Percentiles rank a stretch among this genome's conserved stretches.
Conservation (phyloP, 2,113 vertebrate genomes). For the Dascyllus trimaculatus region DNA sequence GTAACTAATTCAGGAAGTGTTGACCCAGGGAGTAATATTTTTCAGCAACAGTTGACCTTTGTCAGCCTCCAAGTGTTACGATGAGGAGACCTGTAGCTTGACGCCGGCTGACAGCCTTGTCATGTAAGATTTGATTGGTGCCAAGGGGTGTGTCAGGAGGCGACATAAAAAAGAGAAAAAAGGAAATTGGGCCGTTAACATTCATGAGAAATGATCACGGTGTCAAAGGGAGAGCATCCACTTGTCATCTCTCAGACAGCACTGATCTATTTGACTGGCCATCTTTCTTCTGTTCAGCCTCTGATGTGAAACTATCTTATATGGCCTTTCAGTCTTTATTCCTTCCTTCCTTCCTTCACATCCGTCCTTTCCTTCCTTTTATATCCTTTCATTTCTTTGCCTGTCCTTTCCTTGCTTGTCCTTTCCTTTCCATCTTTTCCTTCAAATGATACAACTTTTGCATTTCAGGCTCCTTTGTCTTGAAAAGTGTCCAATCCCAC, state of each 20-base stretch:
- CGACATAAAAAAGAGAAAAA: constrained; percentile 9
- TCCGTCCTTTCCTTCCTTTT: neutral
- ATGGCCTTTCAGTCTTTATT: neutral
- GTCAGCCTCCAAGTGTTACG: constrained; percentile 34
- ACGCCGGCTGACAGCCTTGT: constrained; percentile 53
- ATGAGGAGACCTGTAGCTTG: constrained; percentile 52
- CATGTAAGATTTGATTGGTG: constrained; percentile 55
- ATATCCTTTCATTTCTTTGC: neutral
- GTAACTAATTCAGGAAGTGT: constrained; percentile 32
- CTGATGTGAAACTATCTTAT: constrained; percentile 5
- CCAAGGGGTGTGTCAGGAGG: constrained; percentile 39
- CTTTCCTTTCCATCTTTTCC: neutral
- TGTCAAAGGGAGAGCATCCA: constrained; percentile 51
- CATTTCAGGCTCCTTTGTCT: neutral
- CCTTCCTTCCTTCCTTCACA: neutral
- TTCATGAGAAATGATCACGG: constrained; percentile 61
- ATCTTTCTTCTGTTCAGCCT: constrained; percentile 7
- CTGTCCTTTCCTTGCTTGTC: neutral
- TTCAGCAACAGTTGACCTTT: constrained; percentile 56
- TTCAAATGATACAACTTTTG: neutral
- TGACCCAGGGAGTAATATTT: constrained; percentile 43
- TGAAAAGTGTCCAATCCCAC: neutral
- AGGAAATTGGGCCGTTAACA: constrained; percentile 45
- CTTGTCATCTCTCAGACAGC: constrained; percentile 48
- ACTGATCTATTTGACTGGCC: constrained; percentile 34